Conservation (phyloP, 2,888 invertebrate genomes). For the Amiota minor region DNA sequence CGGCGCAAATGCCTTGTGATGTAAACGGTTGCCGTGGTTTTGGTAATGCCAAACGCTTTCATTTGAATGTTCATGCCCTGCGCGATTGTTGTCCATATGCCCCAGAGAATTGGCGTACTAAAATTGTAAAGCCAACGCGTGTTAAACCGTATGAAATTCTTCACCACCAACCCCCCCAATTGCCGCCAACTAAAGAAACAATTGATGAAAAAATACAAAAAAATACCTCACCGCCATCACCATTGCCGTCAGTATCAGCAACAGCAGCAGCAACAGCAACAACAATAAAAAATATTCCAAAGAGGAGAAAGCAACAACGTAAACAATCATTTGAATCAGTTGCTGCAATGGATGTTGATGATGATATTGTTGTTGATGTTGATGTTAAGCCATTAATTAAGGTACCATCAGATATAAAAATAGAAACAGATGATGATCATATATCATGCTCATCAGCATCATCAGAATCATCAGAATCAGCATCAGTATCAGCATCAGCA, state of each 20-base stretch:
- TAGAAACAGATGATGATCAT: no score
- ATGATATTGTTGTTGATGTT: no score
- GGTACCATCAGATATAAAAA: no score
- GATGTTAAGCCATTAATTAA: no score
- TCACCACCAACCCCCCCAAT: neutral
- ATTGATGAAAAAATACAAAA: neutral
- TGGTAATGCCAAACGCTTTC: slow-evolving; percentile 88
- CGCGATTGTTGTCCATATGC: slow-evolving; percentile 86
- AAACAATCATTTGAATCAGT: neutral
- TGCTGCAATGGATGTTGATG: neutral
- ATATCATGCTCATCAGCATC: neutral
- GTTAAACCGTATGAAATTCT: slow-evolving; percentile 48
- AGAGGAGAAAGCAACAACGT: neutral
- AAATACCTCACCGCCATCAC: slow-evolving; percentile 22
- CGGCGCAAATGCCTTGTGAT: slow-evolving; percentile 79
- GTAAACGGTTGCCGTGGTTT: slow-evolving; percentile 90
- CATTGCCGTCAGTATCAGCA: neutral
- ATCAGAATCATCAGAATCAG: neutral
- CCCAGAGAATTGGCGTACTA: slow-evolving; percentile 69
- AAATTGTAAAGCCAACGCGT: slow-evolving; percentile 66
- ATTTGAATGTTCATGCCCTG: slow-evolving; percentile 81
- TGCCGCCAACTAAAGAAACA: neutral
- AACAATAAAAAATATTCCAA: neutral
- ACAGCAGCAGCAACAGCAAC: neutral
- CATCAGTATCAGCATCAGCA: neutral